Evolutionary conservation across 1,140 invertebrate species (phyloP).

Genomic region (Lordiphosa clarofinis): DNA sequence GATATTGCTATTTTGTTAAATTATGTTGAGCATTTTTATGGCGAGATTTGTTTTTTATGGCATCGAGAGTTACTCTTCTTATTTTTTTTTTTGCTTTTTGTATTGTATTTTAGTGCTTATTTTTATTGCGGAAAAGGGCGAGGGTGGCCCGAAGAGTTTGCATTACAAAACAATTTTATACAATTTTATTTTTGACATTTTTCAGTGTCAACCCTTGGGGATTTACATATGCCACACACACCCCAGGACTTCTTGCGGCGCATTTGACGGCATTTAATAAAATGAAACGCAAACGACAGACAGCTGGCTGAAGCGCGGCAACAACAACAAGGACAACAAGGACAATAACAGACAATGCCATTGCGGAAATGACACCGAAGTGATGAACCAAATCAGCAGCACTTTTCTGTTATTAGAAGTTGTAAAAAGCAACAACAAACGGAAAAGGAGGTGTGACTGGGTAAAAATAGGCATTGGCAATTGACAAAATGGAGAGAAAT

Average conservation of each 20-base stretch:
- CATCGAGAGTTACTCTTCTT: constrained; percentile 53
- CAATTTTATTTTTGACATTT: too few relatives aligned
- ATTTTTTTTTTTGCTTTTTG: neutral
- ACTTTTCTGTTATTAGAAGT: constrained; percentile 73
- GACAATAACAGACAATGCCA: constrained; percentile 38
- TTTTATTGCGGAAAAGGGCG: neutral
- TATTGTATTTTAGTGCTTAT: neutral
- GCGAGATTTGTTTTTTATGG: constrained; percentile 72
- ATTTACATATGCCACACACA: constrained; percentile 37
- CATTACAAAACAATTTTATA: too few relatives aligned
- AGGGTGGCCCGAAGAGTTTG: too few relatives aligned
- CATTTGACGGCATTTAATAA: constrained; percentile 71
- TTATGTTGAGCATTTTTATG: constrained; percentile 73
- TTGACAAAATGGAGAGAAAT: neutral
- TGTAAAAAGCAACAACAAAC: constrained; percentile 44
- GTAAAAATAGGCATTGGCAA: constrained; percentile 3
- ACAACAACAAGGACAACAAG: neutral
- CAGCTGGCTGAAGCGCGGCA: constrained; percentile 30
- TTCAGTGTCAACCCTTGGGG: constrained; percentile 30
- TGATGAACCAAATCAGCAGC: constrained; percentile 73
- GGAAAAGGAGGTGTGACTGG: constrained; percentile 19
- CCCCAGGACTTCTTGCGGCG: constrained; percentile 33
- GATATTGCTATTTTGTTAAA: constrained; percentile 76
- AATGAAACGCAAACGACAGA: constrained; percentile 66
- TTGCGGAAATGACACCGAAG: constrained; percentile 61